These are phyloP conservation scores for Peromyscus leucopus DNA, from an alignment of 2,113 vertebrate genomes.

Conservation along the genomic window DNA sequence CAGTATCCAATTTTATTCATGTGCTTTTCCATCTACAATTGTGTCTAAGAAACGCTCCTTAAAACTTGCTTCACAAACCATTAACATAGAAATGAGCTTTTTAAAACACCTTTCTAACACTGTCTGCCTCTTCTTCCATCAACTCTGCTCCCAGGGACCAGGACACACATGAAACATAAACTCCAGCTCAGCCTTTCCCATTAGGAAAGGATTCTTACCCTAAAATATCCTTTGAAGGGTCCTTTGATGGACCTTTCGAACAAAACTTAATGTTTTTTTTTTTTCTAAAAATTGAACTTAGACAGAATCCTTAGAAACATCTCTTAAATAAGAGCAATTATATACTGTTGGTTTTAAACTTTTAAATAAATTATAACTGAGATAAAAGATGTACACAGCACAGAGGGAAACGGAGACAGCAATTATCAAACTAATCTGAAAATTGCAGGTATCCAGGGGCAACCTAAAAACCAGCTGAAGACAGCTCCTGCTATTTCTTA, in stretches of 20 bases:
- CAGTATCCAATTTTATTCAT: neutral
- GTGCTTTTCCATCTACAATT: constrained; percentile 12
- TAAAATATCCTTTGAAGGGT: constrained; percentile 37
- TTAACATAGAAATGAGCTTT: constrained; percentile 49
- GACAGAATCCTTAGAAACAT: constrained; percentile 42
- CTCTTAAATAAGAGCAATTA: constrained; percentile 58
- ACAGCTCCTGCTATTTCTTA: constrained; percentile 30
- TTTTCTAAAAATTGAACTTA: constrained; percentile 60
- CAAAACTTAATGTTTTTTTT: constrained; percentile 26
- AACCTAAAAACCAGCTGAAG: neutral
- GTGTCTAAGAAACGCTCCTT: constrained; percentile 12
- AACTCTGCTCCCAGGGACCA: neutral
- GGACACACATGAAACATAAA: neutral
- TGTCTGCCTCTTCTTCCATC: neutral
- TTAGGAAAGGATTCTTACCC: constrained; percentile 57
- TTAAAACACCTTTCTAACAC: constrained; percentile 4
- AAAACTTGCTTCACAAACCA: constrained; percentile 6
- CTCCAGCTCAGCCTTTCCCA: neutral
- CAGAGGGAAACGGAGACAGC: constrained; percentile 30
- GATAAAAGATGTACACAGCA: neutral
- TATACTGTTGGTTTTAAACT: constrained; percentile 35
- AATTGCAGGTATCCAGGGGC: neutral
- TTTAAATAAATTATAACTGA: neutral
- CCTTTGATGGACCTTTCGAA: neutral
- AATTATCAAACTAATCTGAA: constrained; percentile 47